phyloP scores from a whole-genome alignment of 1,140 invertebrate species.

The Formica selysi region DNA sequence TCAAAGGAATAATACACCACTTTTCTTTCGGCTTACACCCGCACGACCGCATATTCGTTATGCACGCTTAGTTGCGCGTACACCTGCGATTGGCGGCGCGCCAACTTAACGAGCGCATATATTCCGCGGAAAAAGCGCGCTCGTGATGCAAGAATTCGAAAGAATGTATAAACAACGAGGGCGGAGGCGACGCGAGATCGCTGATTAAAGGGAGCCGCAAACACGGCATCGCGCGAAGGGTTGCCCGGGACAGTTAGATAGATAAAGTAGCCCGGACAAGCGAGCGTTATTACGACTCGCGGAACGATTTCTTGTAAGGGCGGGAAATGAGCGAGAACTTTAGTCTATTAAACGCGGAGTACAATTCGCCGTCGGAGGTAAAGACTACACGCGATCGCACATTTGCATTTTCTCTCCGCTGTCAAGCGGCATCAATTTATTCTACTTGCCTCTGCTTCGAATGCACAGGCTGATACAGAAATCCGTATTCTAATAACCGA shows the following conservation, averaged over 20 bases:
- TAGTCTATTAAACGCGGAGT: constrained; percentile 46
- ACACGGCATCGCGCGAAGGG: not conserved
- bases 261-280: not conserved
- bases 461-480: not conserved
- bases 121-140: constrained; percentile 49
- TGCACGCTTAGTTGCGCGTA: not conserved
- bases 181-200: constrained; percentile 14
- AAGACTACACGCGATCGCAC: constrained; percentile 55
- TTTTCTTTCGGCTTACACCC: not conserved
- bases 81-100: constrained; percentile 67
- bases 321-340: constrained; percentile 59
- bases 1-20: not conserved
- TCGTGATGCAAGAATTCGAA: constrained; percentile 61
- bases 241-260: constrained; percentile 24
- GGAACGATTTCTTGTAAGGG: constrained; percentile 49
- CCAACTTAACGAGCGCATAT: constrained; percentile 72
- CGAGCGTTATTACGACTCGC: constrained; percentile 48
- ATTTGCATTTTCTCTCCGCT: constrained; percentile 45
- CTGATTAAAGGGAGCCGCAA: constrained; percentile 44
- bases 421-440: constrained; percentile 49
- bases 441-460: not conserved
- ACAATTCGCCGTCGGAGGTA: constrained; percentile 41
- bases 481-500: not conserved
- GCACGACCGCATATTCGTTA: not conserved
- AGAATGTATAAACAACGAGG: constrained; percentile 55